These are phyloP conservation scores for Choreutis nemorana DNA, from an alignment of 2,888 invertebrate species.

Conservation along the genomic window DNA sequence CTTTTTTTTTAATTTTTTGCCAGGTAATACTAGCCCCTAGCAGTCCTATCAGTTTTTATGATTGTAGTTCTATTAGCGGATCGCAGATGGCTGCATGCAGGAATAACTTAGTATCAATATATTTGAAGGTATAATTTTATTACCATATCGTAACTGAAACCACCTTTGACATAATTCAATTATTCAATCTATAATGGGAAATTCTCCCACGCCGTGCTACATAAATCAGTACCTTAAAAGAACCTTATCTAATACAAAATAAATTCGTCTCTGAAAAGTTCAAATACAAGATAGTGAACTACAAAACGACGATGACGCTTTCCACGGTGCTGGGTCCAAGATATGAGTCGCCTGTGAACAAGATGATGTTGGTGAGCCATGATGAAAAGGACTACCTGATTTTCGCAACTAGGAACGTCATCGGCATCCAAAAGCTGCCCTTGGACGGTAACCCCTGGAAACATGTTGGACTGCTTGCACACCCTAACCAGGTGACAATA, in stretches of 20 bases:
- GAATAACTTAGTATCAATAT: no score
- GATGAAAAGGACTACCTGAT: slow-evolving; percentile 57
- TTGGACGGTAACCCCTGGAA: slow-evolving; percentile 80
- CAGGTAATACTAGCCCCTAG: no score
- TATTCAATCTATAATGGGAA: no score
- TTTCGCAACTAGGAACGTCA: slow-evolving; percentile 69
- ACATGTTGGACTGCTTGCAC: slow-evolving; percentile 68
- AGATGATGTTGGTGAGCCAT: slow-evolving; percentile 41
- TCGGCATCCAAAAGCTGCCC: slow-evolving; percentile 75
- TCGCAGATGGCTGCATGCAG: no score
- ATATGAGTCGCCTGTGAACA: slow-evolving; percentile 67
- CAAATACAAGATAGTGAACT: slow-evolving; percentile 75
- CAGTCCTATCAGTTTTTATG: no score
- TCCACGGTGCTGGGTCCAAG: slow-evolving; percentile 74
- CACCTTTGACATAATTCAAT: no score
- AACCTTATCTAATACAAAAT: no score
- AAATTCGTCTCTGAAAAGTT: slow-evolving; percentile 41
- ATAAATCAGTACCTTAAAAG: no score
- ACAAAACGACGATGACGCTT: slow-evolving; percentile 69
- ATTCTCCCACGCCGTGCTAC: no score
- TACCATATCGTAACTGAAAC: no score
- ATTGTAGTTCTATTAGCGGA: no score
- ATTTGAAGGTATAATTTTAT: no score
- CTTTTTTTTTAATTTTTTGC: neutral
- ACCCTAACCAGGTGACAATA: slow-evolving; percentile 68